Conservation (phyloP, 1,140 invertebrate genomes). For the Teleopsis dalmanni region DNA sequence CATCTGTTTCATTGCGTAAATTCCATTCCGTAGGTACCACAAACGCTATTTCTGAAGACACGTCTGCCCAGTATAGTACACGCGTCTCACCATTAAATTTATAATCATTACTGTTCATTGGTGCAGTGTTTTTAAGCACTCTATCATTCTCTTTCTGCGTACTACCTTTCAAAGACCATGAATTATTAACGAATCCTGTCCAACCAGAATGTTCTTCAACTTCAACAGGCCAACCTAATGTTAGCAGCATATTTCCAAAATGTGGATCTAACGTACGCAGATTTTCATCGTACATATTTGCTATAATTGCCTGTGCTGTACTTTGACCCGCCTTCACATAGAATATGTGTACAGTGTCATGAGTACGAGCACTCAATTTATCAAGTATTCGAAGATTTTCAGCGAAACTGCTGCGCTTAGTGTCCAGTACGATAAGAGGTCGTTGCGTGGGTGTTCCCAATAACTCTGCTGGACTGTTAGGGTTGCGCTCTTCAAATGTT, state of each 20-base stretch:
- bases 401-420: conserved; percentile 61
- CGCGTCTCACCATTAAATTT: conserved; percentile 52
- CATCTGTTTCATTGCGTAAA: conserved; percentile 42
- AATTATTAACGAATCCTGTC: conserved; percentile 79
- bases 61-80: conserved; percentile 94
- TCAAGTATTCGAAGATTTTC: conserved; percentile 68
- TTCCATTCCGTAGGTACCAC: conserved; percentile 73
- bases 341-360: conserved; percentile 91
- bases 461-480: conserved; percentile 35
- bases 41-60: conserved; percentile 88
- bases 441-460: conserved; percentile 47
- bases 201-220: conserved; percentile 78
- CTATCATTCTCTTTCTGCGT: conserved; percentile 18
- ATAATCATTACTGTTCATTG: conserved; percentile 14
- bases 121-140: conserved; percentile 23
- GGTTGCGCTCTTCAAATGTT: conserved; percentile 62
- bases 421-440: conserved; percentile 68
- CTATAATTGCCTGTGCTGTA: conserved; percentile 67
- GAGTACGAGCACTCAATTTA: conserved; percentile 70
- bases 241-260: conserved; percentile 72
- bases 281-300: conserved; percentile 63
- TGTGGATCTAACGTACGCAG: conserved; percentile 43
- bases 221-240: conserved; percentile 80
- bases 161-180: conserved; percentile 55
- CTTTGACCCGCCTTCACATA: conserved; percentile 85